Evolutionary conservation across 2,797 vertebrate species (phyloP), one percentile per base, ranked within the genome.

Genomic region (Picus viridis): DNA sequence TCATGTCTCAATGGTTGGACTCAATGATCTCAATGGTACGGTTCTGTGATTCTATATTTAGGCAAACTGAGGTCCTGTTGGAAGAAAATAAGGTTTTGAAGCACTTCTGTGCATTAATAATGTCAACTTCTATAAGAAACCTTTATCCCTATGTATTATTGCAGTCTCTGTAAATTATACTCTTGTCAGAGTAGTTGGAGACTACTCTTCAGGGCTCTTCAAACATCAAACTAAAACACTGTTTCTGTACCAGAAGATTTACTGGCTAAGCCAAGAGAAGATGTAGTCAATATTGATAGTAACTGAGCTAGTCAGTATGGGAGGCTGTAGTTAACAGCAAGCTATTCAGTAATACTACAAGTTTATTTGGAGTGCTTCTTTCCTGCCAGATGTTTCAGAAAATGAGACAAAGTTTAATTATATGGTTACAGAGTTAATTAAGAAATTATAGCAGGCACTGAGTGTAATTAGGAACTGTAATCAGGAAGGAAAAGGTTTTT

Each of bases 401-500:
- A 94, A 90, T 81, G 47, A 62, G 34, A 17, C 63, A 61, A 67
- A 94, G 49, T 83, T 89, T 78, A 89, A 89, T 93, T 72, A 85
- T 39, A 61, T 64, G 63, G 39, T 92, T 85, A 71, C 17, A 69
- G 56, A 64, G 27, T 59, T 93, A 72, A 94, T 95, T 72, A 90
- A 81, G 29, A 93, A 90, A 94, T 94, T 77, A 56, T 27, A 94
- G 68, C 18, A 92, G 57, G 4, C 71, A 73, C 7, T 49, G 68
- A 68, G 61, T 85, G 59, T 93, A 87, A 94, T 94, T 85, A 85
- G 47, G 27, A 65, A 27, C 34, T 69, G 65, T 72, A 89, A 93
- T 93, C 70, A 94, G 76, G 49, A 87, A 87, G 72, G 61, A 73
- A 53, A 91, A 89, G 32, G n/a, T 45, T 93, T 92, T 90, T 69